Percentiles rank a stretch among this genome's conserved stretches.
These are phyloP conservation scores for Calcarius lapponicus DNA, from an alignment of 2,797 vertebrate genomes.

Conservation along the genomic window DNA sequence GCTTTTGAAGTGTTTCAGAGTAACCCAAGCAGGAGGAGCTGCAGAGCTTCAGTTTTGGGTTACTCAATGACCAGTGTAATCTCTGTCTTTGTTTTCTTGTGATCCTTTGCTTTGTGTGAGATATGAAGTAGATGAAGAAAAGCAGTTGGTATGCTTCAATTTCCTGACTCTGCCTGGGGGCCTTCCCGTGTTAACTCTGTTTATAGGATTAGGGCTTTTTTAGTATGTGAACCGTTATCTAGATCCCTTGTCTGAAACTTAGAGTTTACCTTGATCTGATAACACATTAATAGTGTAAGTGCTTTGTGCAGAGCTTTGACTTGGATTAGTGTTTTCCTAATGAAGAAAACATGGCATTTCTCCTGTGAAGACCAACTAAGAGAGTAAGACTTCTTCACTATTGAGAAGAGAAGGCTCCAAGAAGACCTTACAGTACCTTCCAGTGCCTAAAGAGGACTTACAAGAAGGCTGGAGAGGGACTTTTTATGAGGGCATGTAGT, in stretches of 20 bases:
- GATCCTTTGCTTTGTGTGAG: neutral
- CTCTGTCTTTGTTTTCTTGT: neutral
- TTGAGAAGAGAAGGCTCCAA: neutral
- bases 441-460: neutral
- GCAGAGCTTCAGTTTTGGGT: neutral
- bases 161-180: conserved; percentile 6
- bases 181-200: neutral
- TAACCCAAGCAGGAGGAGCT: neutral
- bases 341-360: neutral
- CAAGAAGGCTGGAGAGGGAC: neutral
- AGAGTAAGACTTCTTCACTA: neutral
- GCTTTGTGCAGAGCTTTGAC: neutral
- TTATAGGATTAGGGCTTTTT: neutral
- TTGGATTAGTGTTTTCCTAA: neutral
- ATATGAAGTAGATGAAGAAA: neutral
- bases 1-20: conserved; percentile 1
- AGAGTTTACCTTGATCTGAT: neutral
- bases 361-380: neutral
- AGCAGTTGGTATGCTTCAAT: conserved; percentile 39
- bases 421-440: neutral
- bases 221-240: neutral
- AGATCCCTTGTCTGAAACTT: neutral
- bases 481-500: neutral
- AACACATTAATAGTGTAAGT: neutral
- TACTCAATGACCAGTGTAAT: neutral